These are phyloP conservation scores for Danio aesculapii DNA, from an alignment of 2,797 vertebrate genomes.

Conservation along the genomic window DNA sequence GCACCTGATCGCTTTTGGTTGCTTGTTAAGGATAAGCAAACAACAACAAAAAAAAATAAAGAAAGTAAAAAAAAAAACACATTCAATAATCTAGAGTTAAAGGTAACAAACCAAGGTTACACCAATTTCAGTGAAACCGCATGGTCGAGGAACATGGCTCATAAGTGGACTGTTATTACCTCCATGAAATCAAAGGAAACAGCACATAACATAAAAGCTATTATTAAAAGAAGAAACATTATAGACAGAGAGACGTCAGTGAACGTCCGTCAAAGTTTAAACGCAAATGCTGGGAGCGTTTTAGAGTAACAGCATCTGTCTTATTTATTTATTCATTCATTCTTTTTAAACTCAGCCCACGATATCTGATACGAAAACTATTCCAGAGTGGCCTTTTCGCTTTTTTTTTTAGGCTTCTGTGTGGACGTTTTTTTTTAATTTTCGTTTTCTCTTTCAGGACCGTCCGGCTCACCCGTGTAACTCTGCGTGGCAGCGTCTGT, in stretches of 20 bases:
- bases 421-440: slow-evolving; percentile 21
- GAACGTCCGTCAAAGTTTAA: slow-evolving; percentile 61
- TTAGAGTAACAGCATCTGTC: slow-evolving; percentile 43
- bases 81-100: slow-evolving; percentile 79
- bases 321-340: background rate
- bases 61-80: slow-evolving; percentile 69
- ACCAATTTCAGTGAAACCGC: slow-evolving; percentile 73
- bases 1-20: slow-evolving; percentile 73
- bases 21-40: slow-evolving; percentile 62
- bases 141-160: slow-evolving; percentile 80
- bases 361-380: slow-evolving; percentile 38
- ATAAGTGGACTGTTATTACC: slow-evolving; percentile 78
- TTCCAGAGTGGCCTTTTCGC: slow-evolving; percentile 33
- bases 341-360: slow-evolving; percentile 33
- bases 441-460: slow-evolving; percentile 60
- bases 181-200: slow-evolving; percentile 82
- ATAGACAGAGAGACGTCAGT: slow-evolving; percentile 66
- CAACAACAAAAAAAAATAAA: slow-evolving; percentile 9
- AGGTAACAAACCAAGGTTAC: slow-evolving; percentile 77
- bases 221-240: slow-evolving; percentile 62
- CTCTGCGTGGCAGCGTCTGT: slow-evolving; percentile 76
- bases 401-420: slow-evolving; percentile 17
- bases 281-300: slow-evolving; percentile 28
- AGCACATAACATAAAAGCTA: slow-evolving; percentile 70
- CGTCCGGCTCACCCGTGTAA: slow-evolving; percentile 67